phyloP scores from a whole-genome alignment of 2,797 vertebrate species.

The Phyllotis vaccarum region DNA sequence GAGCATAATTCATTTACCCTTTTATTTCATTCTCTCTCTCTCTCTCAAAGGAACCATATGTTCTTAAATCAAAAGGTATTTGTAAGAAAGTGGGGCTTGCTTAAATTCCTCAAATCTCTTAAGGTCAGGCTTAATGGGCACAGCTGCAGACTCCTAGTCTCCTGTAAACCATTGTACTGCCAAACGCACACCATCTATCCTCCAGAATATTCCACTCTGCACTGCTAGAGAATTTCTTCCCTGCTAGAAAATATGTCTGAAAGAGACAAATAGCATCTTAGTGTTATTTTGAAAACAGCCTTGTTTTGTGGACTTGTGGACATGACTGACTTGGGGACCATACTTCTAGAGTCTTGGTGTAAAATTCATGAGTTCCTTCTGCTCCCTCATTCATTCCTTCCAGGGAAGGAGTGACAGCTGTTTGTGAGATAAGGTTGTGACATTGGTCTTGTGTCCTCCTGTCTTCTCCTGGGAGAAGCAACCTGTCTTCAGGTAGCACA shows the following conservation, averaged over 20 bases:
- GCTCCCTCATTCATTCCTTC: not conserved
- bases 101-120: slow-evolving; percentile 11
- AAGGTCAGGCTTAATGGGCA: not conserved
- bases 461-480: not conserved
- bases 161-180: not conserved
- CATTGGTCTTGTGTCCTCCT: not conserved
- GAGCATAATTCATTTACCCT: not conserved
- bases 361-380: not conserved
- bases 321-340: not conserved
- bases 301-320: not conserved
- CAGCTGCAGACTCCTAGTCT: not conserved
- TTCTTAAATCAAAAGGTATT: not conserved
- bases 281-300: not conserved
- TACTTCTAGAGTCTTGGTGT: not conserved
- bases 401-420: not conserved
- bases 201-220: not conserved
- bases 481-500: not conserved
- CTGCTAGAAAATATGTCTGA: not conserved
- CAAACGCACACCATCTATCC: not conserved
- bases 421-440: not conserved
- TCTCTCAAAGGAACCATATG: not conserved
- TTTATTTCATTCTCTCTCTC: not conserved
- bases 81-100: not conserved
- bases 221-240: not conserved
- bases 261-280: not conserved